These are phyloP conservation scores for Pteronotus mesoamericanus DNA, from an alignment of 2,797 vertebrate species.

Conservation along the genomic window DNA sequence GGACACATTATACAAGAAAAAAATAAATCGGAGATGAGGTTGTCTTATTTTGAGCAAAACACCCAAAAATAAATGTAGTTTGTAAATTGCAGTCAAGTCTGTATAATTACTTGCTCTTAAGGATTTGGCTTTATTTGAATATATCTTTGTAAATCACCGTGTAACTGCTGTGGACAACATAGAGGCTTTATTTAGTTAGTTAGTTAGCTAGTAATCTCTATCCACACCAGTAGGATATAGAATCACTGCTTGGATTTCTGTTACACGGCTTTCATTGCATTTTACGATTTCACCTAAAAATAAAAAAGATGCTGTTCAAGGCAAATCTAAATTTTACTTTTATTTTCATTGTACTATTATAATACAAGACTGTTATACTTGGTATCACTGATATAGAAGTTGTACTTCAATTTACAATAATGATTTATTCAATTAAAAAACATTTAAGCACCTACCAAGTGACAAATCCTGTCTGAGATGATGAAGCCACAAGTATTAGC, in stretches of 20 bases:
- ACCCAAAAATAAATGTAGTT: background rate
- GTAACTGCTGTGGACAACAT: background rate
- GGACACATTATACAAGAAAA: background rate
- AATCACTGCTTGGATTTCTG: background rate
- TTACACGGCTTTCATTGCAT: background rate
- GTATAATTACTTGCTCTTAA: conserved; percentile 3
- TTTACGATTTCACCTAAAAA: background rate
- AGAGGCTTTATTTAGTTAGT: background rate
- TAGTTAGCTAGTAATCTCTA: background rate
- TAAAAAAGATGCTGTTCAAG: background rate
- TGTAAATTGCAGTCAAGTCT: background rate
- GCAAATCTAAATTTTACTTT: background rate
- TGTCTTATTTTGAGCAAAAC: conserved; percentile 4
- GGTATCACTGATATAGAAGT: background rate
- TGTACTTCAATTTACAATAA: background rate
- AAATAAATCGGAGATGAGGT: background rate
- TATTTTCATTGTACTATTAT: background rate
- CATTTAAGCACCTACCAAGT: background rate
- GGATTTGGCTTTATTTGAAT: conserved; percentile 26
- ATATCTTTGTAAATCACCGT: background rate
- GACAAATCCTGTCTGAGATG: background rate
- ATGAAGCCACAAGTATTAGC: background rate
- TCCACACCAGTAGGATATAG: background rate
- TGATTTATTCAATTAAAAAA: background rate
- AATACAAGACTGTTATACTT: background rate